Evolutionary conservation across 2,797 vertebrate genomes (phyloP), one percentile per base, ranked within the genome.

Genomic region (Microcaecilia unicolor): DNA sequence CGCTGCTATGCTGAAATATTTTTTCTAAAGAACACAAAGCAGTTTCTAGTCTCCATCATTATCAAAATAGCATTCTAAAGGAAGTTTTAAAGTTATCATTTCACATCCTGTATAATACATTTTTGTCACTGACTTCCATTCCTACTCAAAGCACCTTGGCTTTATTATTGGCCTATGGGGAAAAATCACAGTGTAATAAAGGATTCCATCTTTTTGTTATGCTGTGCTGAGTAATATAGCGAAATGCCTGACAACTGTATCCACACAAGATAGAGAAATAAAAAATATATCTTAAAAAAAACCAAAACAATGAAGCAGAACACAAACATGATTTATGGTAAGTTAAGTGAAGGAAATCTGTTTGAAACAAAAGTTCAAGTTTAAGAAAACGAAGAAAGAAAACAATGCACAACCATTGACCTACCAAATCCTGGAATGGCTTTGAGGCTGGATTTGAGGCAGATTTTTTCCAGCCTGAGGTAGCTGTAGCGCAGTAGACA

Each of bases 401-500:
- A 15, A 16, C 15, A 7, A 7, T 6, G 9, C 15, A n/a, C n/a
- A n/a, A n/a, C 35, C 17, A 44, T 31, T 22, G 37, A 88, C 93
- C 31, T 77, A 99, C 96, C 96, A 57, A 99, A 98, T 55, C 95
- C 96, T 1, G 96, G 96, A 58, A 99, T 78, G 27, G 81, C 76
- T 79, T 97, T 99, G 34, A 99, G 87, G 37, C 67, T 89, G 30
- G 88, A 92, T 74, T 98, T 98, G 52, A 99, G 94, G 69, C 94
- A 98, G 72, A 99, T 88, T 81, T 99, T 99, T 70, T 97, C 89
- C 78, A 93, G 69, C 34, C 93, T 83, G 53, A 99, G 92, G 78
- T 96, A 98, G 85, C 95, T 99, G 68, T 89, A 95, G 63, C 96
- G 80, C 62, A 98, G 81, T 54, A 99, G 81, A 61, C 94, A 98